Base-by-base conservation (phyloP, 2,888 invertebrate species). In the Autographa pulchrina region DNA sequence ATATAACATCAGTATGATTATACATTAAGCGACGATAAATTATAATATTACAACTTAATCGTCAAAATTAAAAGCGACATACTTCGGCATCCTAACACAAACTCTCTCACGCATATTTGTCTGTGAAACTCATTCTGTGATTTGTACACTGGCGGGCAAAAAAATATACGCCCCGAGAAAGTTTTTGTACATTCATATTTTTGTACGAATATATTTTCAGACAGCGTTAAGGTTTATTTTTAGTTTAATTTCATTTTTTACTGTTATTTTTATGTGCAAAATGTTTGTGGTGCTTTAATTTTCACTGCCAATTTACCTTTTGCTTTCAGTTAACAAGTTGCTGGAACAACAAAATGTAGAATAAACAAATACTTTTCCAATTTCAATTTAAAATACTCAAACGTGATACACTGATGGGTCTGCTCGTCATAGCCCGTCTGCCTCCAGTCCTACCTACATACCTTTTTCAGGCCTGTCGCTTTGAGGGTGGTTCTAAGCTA, bases 81-180 rank as follows among this genome's bases (percentile, higher is more conserved):
- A 65, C 65, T 70, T 43, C 56, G 14, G 32, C 43, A 14, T 32
- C 38, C 18, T 32, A 54, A 62, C 58, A 62, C 20, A 65, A 65
- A 62, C 62, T 65, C 65, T 14, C 65, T 18, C 61, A 32, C 54
- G 70, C 70, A 65, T 65, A 70, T 65, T 70, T 70, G 65, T 65
- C 65, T 56, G 70, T 14, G 41, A 70, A 65, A 14, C 56, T 56
- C 64, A 56, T 61, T 56, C 61, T 8, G 9, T 2, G 48, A 43
- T 60, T 43, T 13, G 20, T 65, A 70, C 65, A 70, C 41, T 70
- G 70, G 56, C 32, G 62, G 65, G 14, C 20, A n/a, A 31, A 16
- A 62, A 70, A 56, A 43, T 32, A 35, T n/a, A 48, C 48, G 48
- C 35, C 58, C 48, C 48, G 25, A 54, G 58, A 69, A 62, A n/a